phyloP scores from a whole-genome alignment of 2,888 invertebrate species.

The Ophion ventricosus region DNA sequence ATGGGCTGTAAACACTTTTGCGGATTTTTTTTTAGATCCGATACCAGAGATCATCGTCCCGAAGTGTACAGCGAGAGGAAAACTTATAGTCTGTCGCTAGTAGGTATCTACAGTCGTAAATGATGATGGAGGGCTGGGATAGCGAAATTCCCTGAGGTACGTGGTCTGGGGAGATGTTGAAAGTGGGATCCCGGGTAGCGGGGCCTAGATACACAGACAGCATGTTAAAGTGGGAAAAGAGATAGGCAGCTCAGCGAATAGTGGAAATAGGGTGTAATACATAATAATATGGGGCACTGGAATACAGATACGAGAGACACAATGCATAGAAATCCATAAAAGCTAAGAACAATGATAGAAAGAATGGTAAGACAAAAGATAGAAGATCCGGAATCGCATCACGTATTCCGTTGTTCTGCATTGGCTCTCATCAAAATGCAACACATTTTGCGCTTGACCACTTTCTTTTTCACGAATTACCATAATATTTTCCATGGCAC shows the following conservation, averaged over 20 bases:
- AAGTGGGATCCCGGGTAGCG: conserved; percentile 34
- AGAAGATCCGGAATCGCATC: conserved; percentile 29
- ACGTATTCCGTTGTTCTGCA: conserved; percentile 40
- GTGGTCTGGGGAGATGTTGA: conserved; percentile 42
- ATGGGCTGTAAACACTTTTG: too few species aligned
- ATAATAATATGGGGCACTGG: conserved; percentile 34
- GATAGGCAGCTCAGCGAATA: conserved; percentile 26
- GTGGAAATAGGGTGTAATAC: conserved; percentile 46
- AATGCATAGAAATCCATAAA: conserved; percentile 51
- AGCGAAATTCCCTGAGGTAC: conserved; percentile 42
- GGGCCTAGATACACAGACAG: conserved; percentile 16
- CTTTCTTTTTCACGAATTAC: conserved; percentile 38
- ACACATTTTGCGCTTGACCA: conserved; percentile 22
- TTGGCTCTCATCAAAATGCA: conserved; percentile 46
- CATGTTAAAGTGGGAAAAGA: conserved; percentile 34
- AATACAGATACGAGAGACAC: conserved; percentile 31
- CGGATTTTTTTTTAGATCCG: too few species aligned
- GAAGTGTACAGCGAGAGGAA: too few species aligned
- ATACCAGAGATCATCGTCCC: too few species aligned
- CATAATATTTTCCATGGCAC: conserved; percentile 25
- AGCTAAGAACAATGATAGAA: conserved; percentile 31
- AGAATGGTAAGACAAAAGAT: conserved; percentile 2
- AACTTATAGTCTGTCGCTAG: too few species aligned
- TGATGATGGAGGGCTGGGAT: conserved; percentile 32
- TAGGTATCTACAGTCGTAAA: conserved; percentile 21